Percentiles rank a stretch among this genome's conserved stretches.
Evolutionary conservation across 2,797 vertebrate genomes (phyloP).

Genomic region (Cyclopterus lumpus): DNA sequence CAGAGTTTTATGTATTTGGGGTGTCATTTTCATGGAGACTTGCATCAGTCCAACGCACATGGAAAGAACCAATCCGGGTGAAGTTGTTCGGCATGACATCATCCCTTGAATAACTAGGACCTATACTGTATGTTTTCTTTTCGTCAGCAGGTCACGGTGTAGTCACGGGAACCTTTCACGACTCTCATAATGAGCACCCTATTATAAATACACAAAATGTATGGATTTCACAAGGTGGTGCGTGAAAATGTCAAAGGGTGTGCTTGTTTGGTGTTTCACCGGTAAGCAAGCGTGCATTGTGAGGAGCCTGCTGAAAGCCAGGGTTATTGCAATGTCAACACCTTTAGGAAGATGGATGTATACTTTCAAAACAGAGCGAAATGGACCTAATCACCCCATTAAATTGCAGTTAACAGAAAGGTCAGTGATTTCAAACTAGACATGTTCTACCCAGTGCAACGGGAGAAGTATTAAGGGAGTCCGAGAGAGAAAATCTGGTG

Average conservation of each 20-base stretch:
- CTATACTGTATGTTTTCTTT: slow-evolving; percentile 51
- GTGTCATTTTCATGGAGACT: slow-evolving; percentile 50
- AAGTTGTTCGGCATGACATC: slow-evolving; percentile 54
- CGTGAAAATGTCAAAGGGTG: slow-evolving; percentile 59
- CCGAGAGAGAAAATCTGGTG: not conserved
- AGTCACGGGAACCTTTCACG: slow-evolving; percentile 55
- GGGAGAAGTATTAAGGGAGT: slow-evolving; percentile 26
- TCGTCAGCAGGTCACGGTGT: slow-evolving; percentile 45
- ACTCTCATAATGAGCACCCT: slow-evolving; percentile 40
- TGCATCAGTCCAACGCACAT: slow-evolving; percentile 16
- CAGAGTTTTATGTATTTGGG: slow-evolving; percentile 18
- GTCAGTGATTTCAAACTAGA: slow-evolving; percentile 64
- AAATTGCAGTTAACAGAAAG: slow-evolving; percentile 63
- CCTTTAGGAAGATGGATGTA: slow-evolving; percentile 69
- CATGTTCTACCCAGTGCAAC: slow-evolving; percentile 33
- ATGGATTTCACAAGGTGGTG: slow-evolving; percentile 60
- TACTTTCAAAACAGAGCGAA: slow-evolving; percentile 56
- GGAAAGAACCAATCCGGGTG: slow-evolving; percentile 34
- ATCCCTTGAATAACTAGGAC: slow-evolving; percentile 31
- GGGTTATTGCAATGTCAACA: slow-evolving; percentile 66
- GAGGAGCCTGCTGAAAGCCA: slow-evolving; percentile 45
- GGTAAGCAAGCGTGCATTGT: slow-evolving; percentile 44
- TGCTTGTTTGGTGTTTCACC: slow-evolving; percentile 44
- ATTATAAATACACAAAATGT: slow-evolving; percentile 63
- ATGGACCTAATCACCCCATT: slow-evolving; percentile 66